Base-by-base conservation (phyloP, 2,797 vertebrate genomes). In the Fistularia tabacaria region DNA sequence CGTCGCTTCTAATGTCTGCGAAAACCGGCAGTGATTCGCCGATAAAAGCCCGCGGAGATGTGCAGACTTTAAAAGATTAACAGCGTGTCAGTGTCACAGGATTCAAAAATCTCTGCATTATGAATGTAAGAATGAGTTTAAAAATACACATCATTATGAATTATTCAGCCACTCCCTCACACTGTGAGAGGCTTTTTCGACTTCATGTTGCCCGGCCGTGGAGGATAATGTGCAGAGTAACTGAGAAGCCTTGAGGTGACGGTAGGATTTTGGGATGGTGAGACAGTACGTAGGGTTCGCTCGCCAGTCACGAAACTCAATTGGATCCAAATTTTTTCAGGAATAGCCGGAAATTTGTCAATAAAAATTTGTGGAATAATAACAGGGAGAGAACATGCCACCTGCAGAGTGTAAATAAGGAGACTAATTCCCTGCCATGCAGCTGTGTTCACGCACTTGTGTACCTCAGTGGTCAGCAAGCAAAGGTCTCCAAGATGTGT, bases 81-180 rank as follows among this genome's bases (percentile, higher is more conserved):
- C 79, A 54, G 65, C 12, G 65, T 80, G 84, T 77, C 79, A 77
- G 72, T 85, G 84, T 86, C 78, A 14, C 67, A 69, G 81, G 87
- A 88, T 76, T 86, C 77, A 82, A 75, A 86, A 81, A 74, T 82
- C 66, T 51, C 74, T 82, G 78, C 82, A 90, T 89, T 84, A 88
- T 89, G 77, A 84, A 90, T 90, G 77, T 65, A 85, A 83, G 76
- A 76, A 75, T 66, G 81, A 77, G 82, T 81, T 89, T 90, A 88
- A 90, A 91, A 90, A 90, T 89, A 89, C 76, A 84, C 83, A 77
- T 64, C 76, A 64, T 37, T 42, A 65, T 90, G 68, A 89, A 89
- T 89, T 85, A 90, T 90, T 87, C 80, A 89, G 73, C 55, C 45
- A 49, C 63, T 76, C 53, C 59, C 45, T 75, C 62, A 58, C 50